A percentile compares a stretch with the other conserved stretches of the same genome.
Evolutionary conservation across 2,888 invertebrate genomes (phyloP).

Genomic region (Synanthedon andrenaeformis): DNA sequence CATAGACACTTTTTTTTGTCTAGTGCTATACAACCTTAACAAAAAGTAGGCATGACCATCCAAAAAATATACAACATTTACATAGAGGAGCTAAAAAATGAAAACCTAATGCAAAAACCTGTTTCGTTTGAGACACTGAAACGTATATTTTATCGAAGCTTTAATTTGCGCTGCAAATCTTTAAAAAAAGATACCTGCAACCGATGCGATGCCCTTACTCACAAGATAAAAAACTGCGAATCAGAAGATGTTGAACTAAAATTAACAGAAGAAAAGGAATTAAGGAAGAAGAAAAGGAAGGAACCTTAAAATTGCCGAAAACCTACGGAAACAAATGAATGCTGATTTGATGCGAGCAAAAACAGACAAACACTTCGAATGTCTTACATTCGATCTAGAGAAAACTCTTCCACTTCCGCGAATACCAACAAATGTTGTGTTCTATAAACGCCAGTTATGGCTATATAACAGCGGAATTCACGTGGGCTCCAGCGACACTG

Average conservation of each 20-base stretch:
- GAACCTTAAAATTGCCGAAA: slow-evolving; percentile 2
- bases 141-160: slow-evolving; percentile 6
- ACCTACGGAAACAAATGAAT: slow-evolving; percentile 7
- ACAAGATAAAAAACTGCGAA: slow-evolving; percentile 5
- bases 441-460: slow-evolving; percentile 15
- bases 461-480: slow-evolving; percentile 13
- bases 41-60: no score
- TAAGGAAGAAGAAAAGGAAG: no score
- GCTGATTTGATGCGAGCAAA: slow-evolving; percentile 6
- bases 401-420: slow-evolving; percentile 10
- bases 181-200: slow-evolving; percentile 9
- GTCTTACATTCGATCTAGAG: slow-evolving; percentile 9
- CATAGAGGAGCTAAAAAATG: no score
- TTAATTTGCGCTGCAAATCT: slow-evolving; percentile 8
- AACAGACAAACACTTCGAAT: slow-evolving; percentile 5
- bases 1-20: no score
- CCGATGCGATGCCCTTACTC: slow-evolving; percentile 6
- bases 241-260: background rate
- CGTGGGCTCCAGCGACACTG: slow-evolving; percentile 6
- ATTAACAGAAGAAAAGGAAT: background rate
- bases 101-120: no score
- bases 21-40: no score
- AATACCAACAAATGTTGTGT: slow-evolving; percentile 13
- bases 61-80: no score
- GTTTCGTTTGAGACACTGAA: no score